Percentiles rank a stretch among this genome's conserved stretches.
phyloP scores from a whole-genome alignment of 2,888 invertebrate species.

The Drosophila testacea region DNA sequence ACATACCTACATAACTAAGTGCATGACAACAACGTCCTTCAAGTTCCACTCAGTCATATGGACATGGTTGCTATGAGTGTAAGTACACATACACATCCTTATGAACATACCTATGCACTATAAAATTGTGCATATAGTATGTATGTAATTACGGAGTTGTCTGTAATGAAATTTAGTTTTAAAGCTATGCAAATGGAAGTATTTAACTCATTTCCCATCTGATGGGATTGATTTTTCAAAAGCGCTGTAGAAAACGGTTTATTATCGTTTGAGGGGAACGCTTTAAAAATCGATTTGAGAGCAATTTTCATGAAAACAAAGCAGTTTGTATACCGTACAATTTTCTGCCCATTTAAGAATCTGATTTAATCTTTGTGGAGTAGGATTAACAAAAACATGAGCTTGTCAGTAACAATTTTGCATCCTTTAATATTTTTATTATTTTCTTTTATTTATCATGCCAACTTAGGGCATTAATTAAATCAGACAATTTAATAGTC shows the following conservation, averaged over 20 bases:
- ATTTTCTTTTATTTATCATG: too few relatives aligned
- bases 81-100: conserved; percentile 13
- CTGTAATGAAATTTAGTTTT: background rate
- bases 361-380: too few relatives aligned
- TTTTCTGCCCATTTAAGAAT: too few relatives aligned
- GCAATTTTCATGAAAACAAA: background rate
- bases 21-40: conserved; percentile 46
- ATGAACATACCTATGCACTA: conserved; percentile 1
- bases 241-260: background rate
- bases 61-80: conserved; percentile 29
- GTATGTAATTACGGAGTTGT: conserved; percentile 1
- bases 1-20: conserved; percentile 37
- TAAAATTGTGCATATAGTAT: conserved; percentile 2
- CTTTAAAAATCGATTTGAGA: background rate
- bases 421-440: too few relatives aligned
- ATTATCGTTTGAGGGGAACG: background rate
- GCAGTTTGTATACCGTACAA: background rate
- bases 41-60: conserved; percentile 51
- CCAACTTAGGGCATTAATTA: too few relatives aligned
- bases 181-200: background rate
- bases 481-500: too few relatives aligned
- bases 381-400: too few relatives aligned
- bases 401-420: too few relatives aligned
- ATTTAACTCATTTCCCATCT: background rate
- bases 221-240: background rate